Base-by-base conservation (phyloP, 2,888 invertebrate genomes). In the Dicycla oo region DNA sequence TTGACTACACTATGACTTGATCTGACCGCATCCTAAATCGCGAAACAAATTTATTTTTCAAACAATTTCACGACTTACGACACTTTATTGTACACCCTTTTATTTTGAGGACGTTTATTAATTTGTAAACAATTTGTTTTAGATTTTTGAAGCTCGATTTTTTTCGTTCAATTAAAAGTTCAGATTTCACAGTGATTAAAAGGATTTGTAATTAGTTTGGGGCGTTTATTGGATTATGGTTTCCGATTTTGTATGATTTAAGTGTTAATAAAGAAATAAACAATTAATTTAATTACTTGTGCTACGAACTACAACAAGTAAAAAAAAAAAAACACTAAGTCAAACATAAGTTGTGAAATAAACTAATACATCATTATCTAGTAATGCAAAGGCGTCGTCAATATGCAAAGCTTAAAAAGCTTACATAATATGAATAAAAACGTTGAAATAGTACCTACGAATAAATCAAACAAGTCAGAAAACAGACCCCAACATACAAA, bases 1-100 rank as follows among this genome's bases (percentile, higher is more conserved):
- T n/a, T n/a, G n/a, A n/a, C n/a, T n/a, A n/a, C n/a, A n/a, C n/a
- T n/a, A n/a, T n/a, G n/a, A n/a, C n/a, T n/a, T n/a, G n/a, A n/a
- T 47, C 51, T 66, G 26, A 75, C 78, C 68, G 72, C 62, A 74
- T 69, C 56, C 49, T 58, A 56, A 85, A 69, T 71, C 68, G 51
- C 64, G 61, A 70, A 75, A 77, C 80, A 63, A 75, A 63, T 78
- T 85, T 85, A 75, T 82, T 82, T 71, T 69, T 68, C 75, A 74
- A 75, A 84, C 78, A 83, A 85, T 81, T 85, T 75, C 71, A 81
- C 75, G 71, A 81, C 78, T 78, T 83, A 74, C 74, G 63, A 76
- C 73, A 72, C 73, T 81, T 81, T 76, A 81, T 71, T 68, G 73
- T 75, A 51, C 53, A 77, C 67, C 78, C 76, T 78, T 82, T 75